phyloP scores from a whole-genome alignment of 2,888 invertebrate species.

The Cybosia mesomella region DNA sequence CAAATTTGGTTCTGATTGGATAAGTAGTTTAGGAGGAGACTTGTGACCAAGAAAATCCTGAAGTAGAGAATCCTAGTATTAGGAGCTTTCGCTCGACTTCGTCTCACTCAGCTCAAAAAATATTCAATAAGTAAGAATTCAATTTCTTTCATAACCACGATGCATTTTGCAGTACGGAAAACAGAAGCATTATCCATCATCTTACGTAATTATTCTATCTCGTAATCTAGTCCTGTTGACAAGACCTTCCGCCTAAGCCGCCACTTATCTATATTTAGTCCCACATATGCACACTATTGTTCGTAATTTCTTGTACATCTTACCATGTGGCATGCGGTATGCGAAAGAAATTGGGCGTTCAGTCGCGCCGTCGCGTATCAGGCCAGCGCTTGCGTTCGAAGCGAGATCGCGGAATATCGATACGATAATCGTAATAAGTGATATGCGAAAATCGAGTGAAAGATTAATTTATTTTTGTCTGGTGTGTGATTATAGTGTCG shows the following conservation, averaged over 20 bases:
- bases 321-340: conserved; percentile 57
- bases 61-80: no score
- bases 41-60: no score
- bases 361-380: conserved; percentile 74
- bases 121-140: no score
- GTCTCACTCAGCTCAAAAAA: no score
- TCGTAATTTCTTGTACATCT: conserved; percentile 55
- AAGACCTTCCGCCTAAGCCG: conserved; percentile 28
- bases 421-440: conserved; percentile 18
- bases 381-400: conserved; percentile 68
- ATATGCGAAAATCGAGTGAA: conserved; percentile 37
- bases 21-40: no score
- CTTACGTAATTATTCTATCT: conserved; percentile 31
- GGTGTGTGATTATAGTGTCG: conserved; percentile 24
- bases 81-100: no score
- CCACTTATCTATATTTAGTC: conserved; percentile 54
- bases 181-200: background rate
- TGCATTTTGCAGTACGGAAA: background rate
- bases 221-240: conserved; percentile 40
- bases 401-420: conserved; percentile 33
- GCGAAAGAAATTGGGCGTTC: conserved; percentile 73
- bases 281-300: conserved; percentile 52
- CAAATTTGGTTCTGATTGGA: no score
- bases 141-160: background rate
- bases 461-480: conserved; percentile 7